A percentile compares a stretch with the other conserved stretches of the same genome.
Evolutionary conservation across 2,888 invertebrate species (phyloP).

Genomic region (Hydriomena furcata): DNA sequence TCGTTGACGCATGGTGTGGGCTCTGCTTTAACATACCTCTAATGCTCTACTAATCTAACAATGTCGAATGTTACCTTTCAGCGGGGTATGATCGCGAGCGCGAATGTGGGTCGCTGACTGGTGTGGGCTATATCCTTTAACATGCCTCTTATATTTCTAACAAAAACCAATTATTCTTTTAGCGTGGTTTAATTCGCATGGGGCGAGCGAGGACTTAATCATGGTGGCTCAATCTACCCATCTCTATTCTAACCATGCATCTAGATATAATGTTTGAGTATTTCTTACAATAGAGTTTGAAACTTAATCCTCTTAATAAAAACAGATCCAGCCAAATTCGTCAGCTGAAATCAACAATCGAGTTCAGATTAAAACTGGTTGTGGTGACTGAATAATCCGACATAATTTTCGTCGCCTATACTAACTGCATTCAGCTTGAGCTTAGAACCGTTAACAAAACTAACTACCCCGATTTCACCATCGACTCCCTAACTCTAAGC

Average conservation of each 20-base stretch:
- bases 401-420: slow-evolving; percentile 48
- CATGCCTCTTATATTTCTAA: no score
- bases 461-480: slow-evolving; percentile 29
- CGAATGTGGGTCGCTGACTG: slow-evolving; percentile 55
- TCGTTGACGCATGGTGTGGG: slow-evolving; percentile 74
- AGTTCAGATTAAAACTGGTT: neutral
- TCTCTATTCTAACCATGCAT: slow-evolving; percentile 1
- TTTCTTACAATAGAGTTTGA: neutral
- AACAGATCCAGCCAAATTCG: neutral
- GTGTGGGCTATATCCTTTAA: slow-evolving; percentile 51
- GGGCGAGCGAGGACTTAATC: neutral
- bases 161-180: neutral
- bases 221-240: slow-evolving; percentile 5
- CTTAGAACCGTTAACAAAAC: slow-evolving; percentile 47
- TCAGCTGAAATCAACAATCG: neutral
- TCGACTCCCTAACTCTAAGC: slow-evolving; percentile 7
- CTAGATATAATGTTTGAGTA: neutral
- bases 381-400: slow-evolving; percentile 18
- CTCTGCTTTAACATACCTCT: slow-evolving; percentile 34
- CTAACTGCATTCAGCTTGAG: slow-evolving; percentile 64
- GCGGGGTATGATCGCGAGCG: neutral
- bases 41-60: neutral
- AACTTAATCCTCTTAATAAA: neutral
- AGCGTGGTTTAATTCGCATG: neutral
- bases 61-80: neutral